Conservation (phyloP, 1,140 invertebrate species). For the Psix sp. region DNA sequence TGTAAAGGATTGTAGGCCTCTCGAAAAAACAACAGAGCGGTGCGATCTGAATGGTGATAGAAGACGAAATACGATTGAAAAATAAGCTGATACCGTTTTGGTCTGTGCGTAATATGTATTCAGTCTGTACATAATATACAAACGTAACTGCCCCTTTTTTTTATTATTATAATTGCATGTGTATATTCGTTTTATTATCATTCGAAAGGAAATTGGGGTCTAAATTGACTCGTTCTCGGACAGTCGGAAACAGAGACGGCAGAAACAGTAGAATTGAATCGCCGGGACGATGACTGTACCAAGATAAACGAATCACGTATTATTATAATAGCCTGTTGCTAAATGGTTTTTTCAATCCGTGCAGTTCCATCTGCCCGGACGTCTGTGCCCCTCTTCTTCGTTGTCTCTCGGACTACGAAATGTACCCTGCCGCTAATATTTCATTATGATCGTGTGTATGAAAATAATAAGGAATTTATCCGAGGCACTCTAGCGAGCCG, state of each 20-base stretch:
- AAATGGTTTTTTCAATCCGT: slow-evolving; percentile 78
- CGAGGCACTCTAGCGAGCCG: slow-evolving; percentile 61
- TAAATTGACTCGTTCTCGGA: slow-evolving; percentile 60
- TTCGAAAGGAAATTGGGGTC: slow-evolving; percentile 58
- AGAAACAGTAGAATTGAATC: slow-evolving; percentile 61
- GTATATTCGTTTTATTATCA: slow-evolving; percentile 60
- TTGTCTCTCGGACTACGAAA: slow-evolving; percentile 45
- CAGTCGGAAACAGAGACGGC: slow-evolving; percentile 61
- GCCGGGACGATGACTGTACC: slow-evolving; percentile 66
- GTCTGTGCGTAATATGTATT: too few relatives aligned
- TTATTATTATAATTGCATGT: slow-evolving; percentile 60
- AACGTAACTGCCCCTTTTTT: slow-evolving; percentile 45
- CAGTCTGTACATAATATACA: slow-evolving; percentile 20
- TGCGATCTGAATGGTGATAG: slow-evolving; percentile 29
- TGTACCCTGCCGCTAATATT: slow-evolving; percentile 70
- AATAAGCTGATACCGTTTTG: too few relatives aligned
- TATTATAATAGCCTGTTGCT: slow-evolving; percentile 78
- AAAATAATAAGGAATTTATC: slow-evolving; percentile 77
- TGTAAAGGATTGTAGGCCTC: too few relatives aligned
- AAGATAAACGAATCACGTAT: slow-evolving; percentile 78
- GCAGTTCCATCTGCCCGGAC: slow-evolving; percentile 55
- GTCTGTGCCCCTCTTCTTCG: slow-evolving; percentile 27
- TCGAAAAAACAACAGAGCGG: slow-evolving; percentile 6
- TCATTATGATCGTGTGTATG: slow-evolving; percentile 75
- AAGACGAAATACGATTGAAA: slow-evolving; percentile 17